Evolutionary conservation across 2,797 vertebrate species (phyloP).

Genomic region (Manis javanica): DNA sequence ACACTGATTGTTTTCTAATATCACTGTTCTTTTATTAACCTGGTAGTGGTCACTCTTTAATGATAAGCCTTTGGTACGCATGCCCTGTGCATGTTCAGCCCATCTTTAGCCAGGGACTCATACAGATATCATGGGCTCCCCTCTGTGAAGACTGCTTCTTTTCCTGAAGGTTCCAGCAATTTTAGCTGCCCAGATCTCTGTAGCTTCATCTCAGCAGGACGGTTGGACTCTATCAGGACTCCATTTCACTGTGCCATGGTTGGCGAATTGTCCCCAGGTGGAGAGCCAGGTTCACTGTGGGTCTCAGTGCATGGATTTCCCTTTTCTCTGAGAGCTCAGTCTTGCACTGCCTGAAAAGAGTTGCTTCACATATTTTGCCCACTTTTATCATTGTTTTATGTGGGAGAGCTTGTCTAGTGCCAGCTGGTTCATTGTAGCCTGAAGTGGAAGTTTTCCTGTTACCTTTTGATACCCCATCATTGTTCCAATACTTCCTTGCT

Average conservation of each 20-base stretch:
- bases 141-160: background rate
- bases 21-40: background rate
- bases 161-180: background rate
- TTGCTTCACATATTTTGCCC: background rate
- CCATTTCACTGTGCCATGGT: background rate
- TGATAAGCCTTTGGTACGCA: background rate
- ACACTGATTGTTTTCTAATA: background rate
- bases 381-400: background rate
- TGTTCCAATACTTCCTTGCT: background rate
- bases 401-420: background rate
- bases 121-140: background rate
- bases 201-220: background rate
- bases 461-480: background rate
- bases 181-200: background rate
- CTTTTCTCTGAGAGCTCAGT: background rate
- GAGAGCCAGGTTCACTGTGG: background rate
- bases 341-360: background rate
- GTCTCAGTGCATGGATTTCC: background rate
- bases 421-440: background rate
- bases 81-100: background rate
- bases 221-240: background rate
- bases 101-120: background rate
- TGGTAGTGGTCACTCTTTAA: background rate
- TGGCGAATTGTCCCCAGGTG: background rate
- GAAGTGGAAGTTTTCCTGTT: background rate